Evolutionary conservation across 2,113 vertebrate genomes (phyloP).

Genomic region (Forbesichthys agassizii): DNA sequence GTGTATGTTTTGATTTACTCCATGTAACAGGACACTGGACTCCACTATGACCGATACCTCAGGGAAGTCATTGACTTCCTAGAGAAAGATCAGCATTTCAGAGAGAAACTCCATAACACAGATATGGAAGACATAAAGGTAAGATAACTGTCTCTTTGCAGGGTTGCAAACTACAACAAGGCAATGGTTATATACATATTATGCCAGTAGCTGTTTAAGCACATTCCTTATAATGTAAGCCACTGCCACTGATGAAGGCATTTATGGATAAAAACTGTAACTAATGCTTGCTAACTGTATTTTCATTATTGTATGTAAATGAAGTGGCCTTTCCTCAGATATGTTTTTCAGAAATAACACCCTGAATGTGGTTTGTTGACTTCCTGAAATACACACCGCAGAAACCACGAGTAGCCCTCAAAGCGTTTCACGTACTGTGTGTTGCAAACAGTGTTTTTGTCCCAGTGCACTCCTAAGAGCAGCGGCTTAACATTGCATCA

Average conservation of each 20-base stretch:
- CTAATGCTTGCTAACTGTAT: neutral
- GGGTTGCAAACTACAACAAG: too few species aligned
- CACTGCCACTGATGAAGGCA: neutral
- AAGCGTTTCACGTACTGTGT: neutral
- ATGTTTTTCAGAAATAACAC: neutral
- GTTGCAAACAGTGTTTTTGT: neutral
- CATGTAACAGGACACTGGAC: constrained; percentile 88
- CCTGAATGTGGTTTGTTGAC: neutral
- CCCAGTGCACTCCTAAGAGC: neutral
- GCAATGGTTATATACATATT: too few species aligned
- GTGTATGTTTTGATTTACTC: constrained; percentile 1
- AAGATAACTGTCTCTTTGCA: constrained; percentile 11
- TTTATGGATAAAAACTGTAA: neutral
- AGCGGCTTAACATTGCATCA: neutral
- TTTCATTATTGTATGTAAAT: neutral
- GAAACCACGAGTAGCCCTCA: too few species aligned
- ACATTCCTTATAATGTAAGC: neutral
- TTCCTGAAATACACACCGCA: neutral
- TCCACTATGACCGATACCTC: constrained; percentile 98
- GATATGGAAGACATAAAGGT: constrained; percentile 99
- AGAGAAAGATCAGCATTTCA: constrained; percentile 96
- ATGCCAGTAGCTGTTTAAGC: too few species aligned
- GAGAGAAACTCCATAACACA: constrained; percentile 96
- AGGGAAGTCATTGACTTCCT: constrained; percentile 97
- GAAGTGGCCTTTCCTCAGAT: neutral